A percentile compares a stretch with the other conserved stretches of the same genome.
phyloP scores from a whole-genome alignment of 2,797 vertebrate genomes.

The Siniperca undulata region DNA sequence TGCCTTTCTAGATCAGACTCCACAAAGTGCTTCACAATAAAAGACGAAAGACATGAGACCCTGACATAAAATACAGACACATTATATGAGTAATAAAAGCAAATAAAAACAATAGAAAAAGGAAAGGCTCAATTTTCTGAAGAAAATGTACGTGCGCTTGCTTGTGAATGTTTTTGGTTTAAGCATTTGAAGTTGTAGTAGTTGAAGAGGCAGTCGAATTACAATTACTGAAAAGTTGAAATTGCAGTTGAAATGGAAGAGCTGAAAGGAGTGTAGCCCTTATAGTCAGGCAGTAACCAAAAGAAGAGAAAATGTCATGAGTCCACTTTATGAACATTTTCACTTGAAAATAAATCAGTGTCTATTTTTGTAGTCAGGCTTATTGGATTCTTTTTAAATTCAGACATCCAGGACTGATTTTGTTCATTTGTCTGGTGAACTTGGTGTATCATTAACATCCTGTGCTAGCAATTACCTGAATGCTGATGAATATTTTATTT shows the following conservation, averaged over 20 bases:
- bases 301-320: not conserved
- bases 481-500: constrained; percentile 41
- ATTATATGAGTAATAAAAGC: not conserved
- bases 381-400: not conserved
- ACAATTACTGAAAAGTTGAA: not conserved
- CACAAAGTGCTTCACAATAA: not conserved
- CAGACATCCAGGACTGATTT: constrained; percentile 15
- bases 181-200: not conserved
- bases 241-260: not conserved
- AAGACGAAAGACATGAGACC: not conserved
- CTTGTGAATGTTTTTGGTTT: not conserved
- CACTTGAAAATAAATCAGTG: not conserved
- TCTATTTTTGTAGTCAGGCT: not conserved
- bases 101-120: not conserved
- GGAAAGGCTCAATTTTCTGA: not conserved
- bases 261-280: not conserved
- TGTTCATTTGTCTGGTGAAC: constrained; percentile 10
- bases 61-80: not conserved
- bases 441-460: constrained; percentile 25
- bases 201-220: not conserved
- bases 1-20: not conserved
- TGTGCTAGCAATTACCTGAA: constrained; percentile 27
- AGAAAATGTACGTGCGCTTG: not conserved
- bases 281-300: not conserved
- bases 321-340: not conserved